These are phyloP conservation scores for Zeus faber DNA, from an alignment of 2,113 vertebrate species.

Conservation along the genomic window DNA sequence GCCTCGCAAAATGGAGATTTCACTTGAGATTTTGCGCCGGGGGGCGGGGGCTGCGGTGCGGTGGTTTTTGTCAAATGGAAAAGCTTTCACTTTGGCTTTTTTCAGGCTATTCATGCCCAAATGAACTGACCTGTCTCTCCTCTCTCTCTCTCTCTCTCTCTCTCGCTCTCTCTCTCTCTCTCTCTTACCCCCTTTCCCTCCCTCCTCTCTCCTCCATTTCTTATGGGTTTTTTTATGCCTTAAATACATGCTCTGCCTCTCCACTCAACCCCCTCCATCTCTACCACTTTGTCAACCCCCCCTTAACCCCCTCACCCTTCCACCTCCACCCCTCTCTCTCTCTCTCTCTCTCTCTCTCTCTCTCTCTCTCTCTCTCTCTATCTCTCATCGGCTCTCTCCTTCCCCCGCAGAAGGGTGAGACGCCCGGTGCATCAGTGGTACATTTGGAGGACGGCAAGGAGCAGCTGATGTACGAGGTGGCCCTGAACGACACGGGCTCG, in stretches of 20 bases:
- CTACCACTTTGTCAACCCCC: neutral
- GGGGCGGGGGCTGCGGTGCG: slow-evolving; percentile 32
- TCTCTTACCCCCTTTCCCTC: neutral
- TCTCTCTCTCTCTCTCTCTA: neutral
- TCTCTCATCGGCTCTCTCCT: neutral
- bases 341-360: neutral
- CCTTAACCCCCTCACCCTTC: too few relatives aligned
- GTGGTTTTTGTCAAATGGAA: slow-evolving; percentile 55
- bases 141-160: neutral
- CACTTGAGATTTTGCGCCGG: slow-evolving; percentile 30
- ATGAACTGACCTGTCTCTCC: slow-evolving; percentile 35
- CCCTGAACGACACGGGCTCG: slow-evolving; percentile 92
- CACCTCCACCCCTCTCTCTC: too few relatives aligned
- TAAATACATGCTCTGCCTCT: neutral
- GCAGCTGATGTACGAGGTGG: slow-evolving; percentile 92
- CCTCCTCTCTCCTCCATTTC: neutral
- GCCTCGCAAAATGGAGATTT: neutral
- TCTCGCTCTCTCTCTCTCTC: neutral
- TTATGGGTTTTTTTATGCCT: neutral
- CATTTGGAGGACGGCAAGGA: slow-evolving; percentile 82
- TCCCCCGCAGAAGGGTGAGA: slow-evolving; percentile 60
- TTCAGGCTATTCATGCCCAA: slow-evolving; percentile 23
- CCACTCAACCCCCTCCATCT: neutral
- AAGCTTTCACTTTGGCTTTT: slow-evolving; percentile 60
- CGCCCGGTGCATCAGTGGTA: slow-evolving; percentile 18